Percentiles rank a stretch among this genome's conserved stretches.
These are phyloP conservation scores for Pterois miles DNA, from an alignment of 2,797 vertebrate genomes.

Conservation along the genomic window DNA sequence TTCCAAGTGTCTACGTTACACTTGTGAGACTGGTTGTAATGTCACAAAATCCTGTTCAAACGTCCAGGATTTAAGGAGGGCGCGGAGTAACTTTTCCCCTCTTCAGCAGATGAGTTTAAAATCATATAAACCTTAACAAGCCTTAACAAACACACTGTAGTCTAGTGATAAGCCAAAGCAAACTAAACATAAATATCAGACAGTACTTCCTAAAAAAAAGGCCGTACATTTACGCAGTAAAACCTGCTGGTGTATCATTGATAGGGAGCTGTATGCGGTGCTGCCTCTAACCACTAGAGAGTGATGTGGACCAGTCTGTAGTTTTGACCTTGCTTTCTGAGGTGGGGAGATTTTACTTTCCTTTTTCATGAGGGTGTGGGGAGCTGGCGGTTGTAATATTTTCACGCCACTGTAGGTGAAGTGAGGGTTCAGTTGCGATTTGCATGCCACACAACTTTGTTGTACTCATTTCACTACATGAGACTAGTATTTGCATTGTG, in stretches of 20 bases:
- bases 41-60: background rate
- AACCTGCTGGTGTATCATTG: constrained; percentile 23
- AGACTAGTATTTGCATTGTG: constrained; percentile 58
- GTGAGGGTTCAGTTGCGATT: constrained; percentile 40
- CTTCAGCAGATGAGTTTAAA: constrained; percentile 1
- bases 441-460: constrained; percentile 62
- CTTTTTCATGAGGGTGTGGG: background rate
- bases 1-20: background rate
- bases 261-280: constrained; percentile 10
- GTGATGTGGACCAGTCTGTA: constrained; percentile 63
- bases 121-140: background rate
- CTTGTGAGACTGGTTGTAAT: background rate
- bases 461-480: constrained; percentile 38
- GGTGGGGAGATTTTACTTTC: constrained; percentile 39
- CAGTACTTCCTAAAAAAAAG: constrained; percentile 41
- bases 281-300: constrained; percentile 65
- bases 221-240: constrained; percentile 18
- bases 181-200: constrained; percentile 22
- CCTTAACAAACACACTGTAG: background rate
- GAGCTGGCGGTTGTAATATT: constrained; percentile 33
- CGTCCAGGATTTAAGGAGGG: background rate
- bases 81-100: background rate
- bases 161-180: constrained; percentile 9
- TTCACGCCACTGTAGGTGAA: constrained; percentile 36
- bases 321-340: constrained; percentile 77